phyloP scores from a whole-genome alignment of 2,113 vertebrate species.

The Xiphias gladius region DNA sequence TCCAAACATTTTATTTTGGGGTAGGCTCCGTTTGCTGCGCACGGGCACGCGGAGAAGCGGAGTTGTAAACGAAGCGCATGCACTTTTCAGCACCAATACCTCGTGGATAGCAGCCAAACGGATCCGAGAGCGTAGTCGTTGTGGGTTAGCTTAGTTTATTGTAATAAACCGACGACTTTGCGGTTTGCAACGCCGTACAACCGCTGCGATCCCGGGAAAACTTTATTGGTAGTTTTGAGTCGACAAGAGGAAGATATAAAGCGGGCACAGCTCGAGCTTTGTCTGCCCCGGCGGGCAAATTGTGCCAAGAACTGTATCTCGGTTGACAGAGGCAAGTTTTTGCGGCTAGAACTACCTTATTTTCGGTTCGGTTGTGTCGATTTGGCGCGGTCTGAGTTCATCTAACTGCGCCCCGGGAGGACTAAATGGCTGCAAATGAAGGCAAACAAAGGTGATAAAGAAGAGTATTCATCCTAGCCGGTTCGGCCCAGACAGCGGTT shows the following conservation, averaged over 20 bases:
- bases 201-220: slow-evolving; percentile 47
- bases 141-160: slow-evolving; percentile 39
- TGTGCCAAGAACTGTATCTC: slow-evolving; percentile 42
- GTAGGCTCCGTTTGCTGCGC: slow-evolving; percentile 55
- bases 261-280: slow-evolving; percentile 58
- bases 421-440: slow-evolving; percentile 72
- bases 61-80: slow-evolving; percentile 85
- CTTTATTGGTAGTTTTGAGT: slow-evolving; percentile 45
- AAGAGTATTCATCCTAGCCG: slow-evolving; percentile 49
- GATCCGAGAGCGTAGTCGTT: slow-evolving; percentile 23
- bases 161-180: slow-evolving; percentile 46
- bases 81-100: slow-evolving; percentile 84
- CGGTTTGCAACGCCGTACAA: slow-evolving; percentile 33
- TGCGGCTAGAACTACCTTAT: background rate
- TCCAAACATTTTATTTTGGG: slow-evolving; percentile 67
- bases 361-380: slow-evolving; percentile 5
- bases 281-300: slow-evolving; percentile 62
- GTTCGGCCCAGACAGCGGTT: slow-evolving; percentile 53
- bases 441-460: slow-evolving; percentile 64
- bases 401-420: slow-evolving; percentile 37
- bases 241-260: slow-evolving; percentile 23
- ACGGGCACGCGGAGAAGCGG: slow-evolving; percentile 68
- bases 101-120: slow-evolving; percentile 80
- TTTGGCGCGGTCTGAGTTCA: slow-evolving; percentile 12
- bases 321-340: slow-evolving; percentile 27